Conservation (phyloP, 1,140 invertebrate genomes). For the Teleopsis dalmanni region DNA sequence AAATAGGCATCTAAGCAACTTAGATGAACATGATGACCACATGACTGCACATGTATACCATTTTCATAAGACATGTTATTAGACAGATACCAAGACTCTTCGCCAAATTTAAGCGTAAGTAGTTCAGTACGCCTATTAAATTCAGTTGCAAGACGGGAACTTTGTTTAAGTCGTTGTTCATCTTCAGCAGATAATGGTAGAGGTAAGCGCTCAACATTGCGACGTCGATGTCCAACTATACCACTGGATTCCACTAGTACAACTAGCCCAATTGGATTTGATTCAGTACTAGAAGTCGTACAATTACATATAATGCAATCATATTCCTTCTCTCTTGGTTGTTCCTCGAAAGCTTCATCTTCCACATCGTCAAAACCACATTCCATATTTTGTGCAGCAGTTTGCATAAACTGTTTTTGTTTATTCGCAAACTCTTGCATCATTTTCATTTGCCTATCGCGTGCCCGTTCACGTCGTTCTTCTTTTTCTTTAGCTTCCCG, state of each 20-base stretch:
- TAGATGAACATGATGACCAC: conserved; percentile 91
- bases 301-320: conserved; percentile 95
- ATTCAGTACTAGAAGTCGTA: conserved; percentile 72
- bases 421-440: conserved; percentile 89
- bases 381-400: conserved; percentile 59
- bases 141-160: conserved; percentile 29
- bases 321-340: conserved; percentile 65
- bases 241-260: conserved; percentile 59
- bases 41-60: conserved; percentile 90
- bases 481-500: conserved; percentile 68
- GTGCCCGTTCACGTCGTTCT: conserved; percentile 71
- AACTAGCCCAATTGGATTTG: conserved; percentile 84
- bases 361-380: conserved; percentile 48
- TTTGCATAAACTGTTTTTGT: conserved; percentile 87
- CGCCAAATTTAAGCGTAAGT: conserved; percentile 35
- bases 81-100: conserved; percentile 70
- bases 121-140: conserved; percentile 33
- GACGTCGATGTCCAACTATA: conserved; percentile 42
- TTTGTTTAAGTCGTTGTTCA: conserved; percentile 24
- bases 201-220: conserved; percentile 29
- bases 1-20: conserved; percentile 87
- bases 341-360: conserved; percentile 56
- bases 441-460: conserved; percentile 81
- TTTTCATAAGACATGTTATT: conserved; percentile 87
- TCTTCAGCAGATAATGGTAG: conserved; percentile 32